phyloP scores from a whole-genome alignment of 2,797 vertebrate species.

The Pempheris klunzingeri region DNA sequence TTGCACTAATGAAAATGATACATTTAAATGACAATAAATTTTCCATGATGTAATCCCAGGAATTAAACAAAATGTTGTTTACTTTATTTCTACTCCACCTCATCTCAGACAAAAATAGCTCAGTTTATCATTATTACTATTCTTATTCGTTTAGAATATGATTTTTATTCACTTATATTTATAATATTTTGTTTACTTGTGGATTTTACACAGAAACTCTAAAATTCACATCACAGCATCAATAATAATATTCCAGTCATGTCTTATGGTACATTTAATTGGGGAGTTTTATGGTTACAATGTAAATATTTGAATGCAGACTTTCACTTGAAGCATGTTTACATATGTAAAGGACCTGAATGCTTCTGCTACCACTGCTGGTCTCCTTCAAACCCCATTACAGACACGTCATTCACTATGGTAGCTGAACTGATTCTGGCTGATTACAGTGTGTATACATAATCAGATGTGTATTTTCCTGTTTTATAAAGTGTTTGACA shows the following conservation, averaged over 20 bases:
- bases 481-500: too few species aligned
- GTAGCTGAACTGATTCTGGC: neutral
- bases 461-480: too few species aligned
- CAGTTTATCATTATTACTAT: neutral
- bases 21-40: neutral
- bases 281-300: too few species aligned
- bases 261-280: too few species aligned
- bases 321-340: neutral
- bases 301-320: conserved; percentile 7
- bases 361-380: neutral
- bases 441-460: neutral
- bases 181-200: too few species aligned
- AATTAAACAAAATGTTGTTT: neutral
- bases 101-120: neutral
- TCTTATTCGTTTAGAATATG: conserved; percentile 1
- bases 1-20: neutral
- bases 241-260: neutral
- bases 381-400: neutral
- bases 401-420: neutral
- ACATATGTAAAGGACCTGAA: neutral
- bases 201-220: neutral
- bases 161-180: too few species aligned
- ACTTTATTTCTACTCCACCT: neutral
- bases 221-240: neutral
- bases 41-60: neutral